A percentile compares a stretch with the other conserved stretches of the same genome.
Evolutionary conservation across 1,140 invertebrate genomes (phyloP).

Genomic region (Drosophila kepulauana): DNA sequence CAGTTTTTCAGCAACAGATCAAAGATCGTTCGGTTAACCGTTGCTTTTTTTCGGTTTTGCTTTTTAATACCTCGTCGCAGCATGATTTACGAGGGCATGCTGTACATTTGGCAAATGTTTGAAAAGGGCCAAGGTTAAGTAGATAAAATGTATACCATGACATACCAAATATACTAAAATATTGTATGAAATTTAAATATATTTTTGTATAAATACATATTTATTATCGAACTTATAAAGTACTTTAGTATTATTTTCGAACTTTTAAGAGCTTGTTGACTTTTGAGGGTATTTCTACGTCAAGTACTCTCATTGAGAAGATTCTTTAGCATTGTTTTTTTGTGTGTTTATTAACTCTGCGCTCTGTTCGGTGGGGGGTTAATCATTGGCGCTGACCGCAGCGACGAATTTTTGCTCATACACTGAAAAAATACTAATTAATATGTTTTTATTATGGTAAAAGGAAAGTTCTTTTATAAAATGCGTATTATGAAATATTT

Average conservation of each 20-base stretch:
- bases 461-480: too few relatives aligned
- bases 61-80: background rate
- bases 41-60: constrained; percentile 32
- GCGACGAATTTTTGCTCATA: constrained; percentile 23
- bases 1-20: constrained; percentile 46
- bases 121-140: too few relatives aligned
- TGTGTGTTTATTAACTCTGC: constrained; percentile 28
- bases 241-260: too few relatives aligned
- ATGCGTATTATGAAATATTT: too few relatives aligned
- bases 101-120: background rate
- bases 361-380: constrained; percentile 38
- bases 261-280: background rate
- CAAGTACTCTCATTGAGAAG: background rate
- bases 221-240: too few relatives aligned
- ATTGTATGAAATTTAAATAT: too few relatives aligned
- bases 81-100: background rate
- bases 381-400: constrained; percentile 46
- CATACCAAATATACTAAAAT: background rate
- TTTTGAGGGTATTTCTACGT: constrained; percentile 19
- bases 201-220: too few relatives aligned
- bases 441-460: too few relatives aligned
- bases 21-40: constrained; percentile 48
- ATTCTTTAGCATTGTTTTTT: constrained; percentile 3
- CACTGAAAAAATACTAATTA: constrained; percentile 19
- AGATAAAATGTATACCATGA: background rate